Base-by-base conservation (phyloP, 2,797 vertebrate species). In the Enteromius afrohamiltoni region DNA sequence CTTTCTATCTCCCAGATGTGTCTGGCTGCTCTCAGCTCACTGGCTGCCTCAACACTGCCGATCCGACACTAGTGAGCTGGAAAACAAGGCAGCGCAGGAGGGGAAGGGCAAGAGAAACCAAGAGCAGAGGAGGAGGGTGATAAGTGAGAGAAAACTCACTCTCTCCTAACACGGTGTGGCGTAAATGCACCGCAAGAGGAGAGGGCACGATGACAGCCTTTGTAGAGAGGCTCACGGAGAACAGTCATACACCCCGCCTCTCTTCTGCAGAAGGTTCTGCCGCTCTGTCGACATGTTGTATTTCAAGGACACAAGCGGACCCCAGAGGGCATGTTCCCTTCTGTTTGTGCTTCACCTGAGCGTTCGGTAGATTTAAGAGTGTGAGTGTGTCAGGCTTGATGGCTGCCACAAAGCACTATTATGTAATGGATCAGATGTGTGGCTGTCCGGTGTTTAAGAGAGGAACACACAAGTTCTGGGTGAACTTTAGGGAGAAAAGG, bases 31-130 rank as follows among this genome's bases (percentile, higher is more conserved):
- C 70, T 62, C 37, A 26, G 49, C 86, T 82, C 31, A 64, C 71
- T 75, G 78, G 21, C 49, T 40, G 42, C 67, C 78, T 67, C 71
- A 73, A 75, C 82, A 73, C 77, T 80, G 83, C 79, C 31, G 55
- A 79, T 73, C 53, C 29, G 42, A 78, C 89, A 86, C 84, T 19
- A 92, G 85, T 85, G 88, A 89, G 86, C 90, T 82, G 47, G 77
- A 77, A 88, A 70, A 84, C 85, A 47, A 75, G 76, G 79, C 83
- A 62, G 69, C 34, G 60, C 79, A 42, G 47, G 68, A 74, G 79
- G 76, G 71, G 74, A 77, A 74, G 68, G 49, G 71, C 58, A 77
- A 58, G 45, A 74, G 76, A 64, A 74, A 65, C 34, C 29, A 47
- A 67, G 62, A 47, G 78, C 11, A 67, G 51, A 69, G 58, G 40